Evolutionary conservation across 2,888 invertebrate genomes (phyloP).

Genomic region (Exocentrus adspersus): DNA sequence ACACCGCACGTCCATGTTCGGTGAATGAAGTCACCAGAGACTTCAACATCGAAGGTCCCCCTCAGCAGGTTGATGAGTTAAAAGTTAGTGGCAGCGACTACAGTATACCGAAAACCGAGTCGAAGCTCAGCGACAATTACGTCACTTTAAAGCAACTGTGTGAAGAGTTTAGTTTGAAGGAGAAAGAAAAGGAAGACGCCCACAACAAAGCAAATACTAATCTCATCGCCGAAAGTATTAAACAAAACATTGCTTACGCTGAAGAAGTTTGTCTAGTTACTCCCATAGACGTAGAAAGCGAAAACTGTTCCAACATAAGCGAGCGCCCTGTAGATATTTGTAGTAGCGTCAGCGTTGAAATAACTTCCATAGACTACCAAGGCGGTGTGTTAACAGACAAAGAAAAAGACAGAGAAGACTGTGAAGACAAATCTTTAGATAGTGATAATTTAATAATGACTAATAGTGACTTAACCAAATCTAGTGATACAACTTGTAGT

Average conservation of each 20-base stretch:
- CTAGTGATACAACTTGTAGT: conserved; percentile 57
- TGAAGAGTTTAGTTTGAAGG: conserved; percentile 57
- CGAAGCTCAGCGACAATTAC: conserved; percentile 54
- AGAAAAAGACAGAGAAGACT: conserved; percentile 36
- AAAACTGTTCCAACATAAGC: conserved; percentile 61
- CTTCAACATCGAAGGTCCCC: conserved; percentile 68
- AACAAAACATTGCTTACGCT: conserved; percentile 61
- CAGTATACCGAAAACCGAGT: conserved; percentile 48
- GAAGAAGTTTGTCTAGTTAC: conserved; percentile 62
- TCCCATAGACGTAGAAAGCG: conserved; percentile 60
- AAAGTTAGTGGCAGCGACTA: conserved; percentile 52
- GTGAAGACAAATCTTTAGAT: conserved; percentile 32
- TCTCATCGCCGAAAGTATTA: conserved; percentile 51
- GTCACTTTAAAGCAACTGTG: conserved; percentile 62
- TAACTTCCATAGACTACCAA: conserved; percentile 55
- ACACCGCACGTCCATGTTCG: conserved; percentile 67
- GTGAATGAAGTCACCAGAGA: conserved; percentile 60
- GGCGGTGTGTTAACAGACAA: conserved; percentile 37
- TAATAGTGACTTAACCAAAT: conserved; percentile 53
- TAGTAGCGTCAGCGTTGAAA: conserved; percentile 58
- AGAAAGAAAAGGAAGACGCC: conserved; percentile 44
- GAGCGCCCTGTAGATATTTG: conserved; percentile 62
- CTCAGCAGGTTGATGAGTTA: conserved; percentile 58
- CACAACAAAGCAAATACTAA: conserved; percentile 37
- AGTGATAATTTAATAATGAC: conserved; percentile 45